These are phyloP conservation scores for Sciaenops ocellatus DNA, from an alignment of 2,797 vertebrate genomes.

Conservation along the genomic window DNA sequence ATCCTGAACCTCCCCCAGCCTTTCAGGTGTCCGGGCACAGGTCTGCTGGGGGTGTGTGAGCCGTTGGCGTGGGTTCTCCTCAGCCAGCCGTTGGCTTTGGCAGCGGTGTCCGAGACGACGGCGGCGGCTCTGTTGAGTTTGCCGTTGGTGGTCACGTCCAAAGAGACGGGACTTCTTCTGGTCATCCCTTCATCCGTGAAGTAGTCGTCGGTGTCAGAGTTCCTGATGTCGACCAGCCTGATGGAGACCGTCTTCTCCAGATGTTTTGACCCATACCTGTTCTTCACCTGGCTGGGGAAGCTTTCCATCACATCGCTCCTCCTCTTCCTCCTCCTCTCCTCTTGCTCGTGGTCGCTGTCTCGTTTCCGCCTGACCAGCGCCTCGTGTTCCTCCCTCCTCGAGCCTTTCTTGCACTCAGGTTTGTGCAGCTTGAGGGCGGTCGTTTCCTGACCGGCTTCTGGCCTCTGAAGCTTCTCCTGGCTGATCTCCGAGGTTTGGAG, in stretches of 20 bases:
- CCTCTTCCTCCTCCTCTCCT: slow-evolving; percentile 79
- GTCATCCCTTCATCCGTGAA: slow-evolving; percentile 69
- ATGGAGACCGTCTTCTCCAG: slow-evolving; percentile 88
- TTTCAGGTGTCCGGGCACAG: slow-evolving; percentile 85
- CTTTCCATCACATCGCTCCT: slow-evolving; percentile 84
- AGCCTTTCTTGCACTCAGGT: slow-evolving; percentile 49
- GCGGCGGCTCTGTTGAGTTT: slow-evolving; percentile 37
- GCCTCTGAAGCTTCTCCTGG: slow-evolving; percentile 44
- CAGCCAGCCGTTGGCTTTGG: slow-evolving; percentile 86
- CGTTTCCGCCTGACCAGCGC: slow-evolving; percentile 64
- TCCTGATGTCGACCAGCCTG: slow-evolving; percentile 85
- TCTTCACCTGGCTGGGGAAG: slow-evolving; percentile 80
- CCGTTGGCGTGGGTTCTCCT: slow-evolving; percentile 78
- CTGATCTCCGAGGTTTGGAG: background rate
- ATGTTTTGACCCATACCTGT: slow-evolving; percentile 78
- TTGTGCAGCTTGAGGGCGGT: slow-evolving; percentile 38
- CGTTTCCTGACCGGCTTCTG: slow-evolving; percentile 26
- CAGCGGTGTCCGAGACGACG: slow-evolving; percentile 68
- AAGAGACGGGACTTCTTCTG: slow-evolving; percentile 37
- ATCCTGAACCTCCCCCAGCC: slow-evolving; percentile 98
- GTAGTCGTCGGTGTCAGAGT: slow-evolving; percentile 66
- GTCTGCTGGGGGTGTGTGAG: slow-evolving; percentile 83
- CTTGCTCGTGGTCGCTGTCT: slow-evolving; percentile 80
- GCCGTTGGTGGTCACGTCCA: slow-evolving; percentile 54
- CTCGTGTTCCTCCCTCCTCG: slow-evolving; percentile 52